Base-by-base conservation (phyloP, 2,888 invertebrate species). In the Xanthorhoe spadicearia region DNA sequence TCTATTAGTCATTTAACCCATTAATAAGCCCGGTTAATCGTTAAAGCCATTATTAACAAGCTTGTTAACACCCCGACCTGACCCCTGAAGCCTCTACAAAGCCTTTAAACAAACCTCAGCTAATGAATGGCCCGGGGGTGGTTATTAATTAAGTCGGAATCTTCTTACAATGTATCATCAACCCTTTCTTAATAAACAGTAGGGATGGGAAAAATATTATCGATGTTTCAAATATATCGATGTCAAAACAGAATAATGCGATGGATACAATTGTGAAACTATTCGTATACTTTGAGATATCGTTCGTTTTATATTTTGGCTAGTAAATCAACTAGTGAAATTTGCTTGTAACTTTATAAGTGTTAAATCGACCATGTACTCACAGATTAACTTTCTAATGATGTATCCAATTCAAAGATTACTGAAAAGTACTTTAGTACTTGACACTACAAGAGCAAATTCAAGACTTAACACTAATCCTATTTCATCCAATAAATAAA, bases 81-180 rank as follows among this genome's bases (percentile, higher is more conserved):
- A 84, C 83, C 85, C 84, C 80, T 83, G 80, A 81, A 80, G 78
- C 80, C 76, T 77, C 75, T 81, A 84, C 83, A 85, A 67, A 67
- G 48, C 50, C 67, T 88, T 89, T 85, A 87, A 84, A 75, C 77
- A 81, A 85, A 86, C 86, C 83, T 81, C 83, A 80, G 80, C 81
- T 88, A 90, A 91, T 88, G 82, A 90, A 84, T 88, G 82, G 82
- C 82, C 85, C 81, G 81, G 86, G 38, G 88, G 89, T 80, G 84
- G 84, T 84, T 85, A 88, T 92, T 92, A 92, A 92, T 92, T 90
- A 90, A 86, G 83, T 77, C 80, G 81, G 86, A 85, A 87, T 88
- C 87, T 84, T 84, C 92, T 91, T 84, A 83, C 89, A 90, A 91
- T 87, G 87, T 90, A 91, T 89, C 87, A 88, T 86, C 89, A 89